phyloP scores from a whole-genome alignment of 2,797 vertebrate genomes.

The Cetoscarus ocellatus region DNA sequence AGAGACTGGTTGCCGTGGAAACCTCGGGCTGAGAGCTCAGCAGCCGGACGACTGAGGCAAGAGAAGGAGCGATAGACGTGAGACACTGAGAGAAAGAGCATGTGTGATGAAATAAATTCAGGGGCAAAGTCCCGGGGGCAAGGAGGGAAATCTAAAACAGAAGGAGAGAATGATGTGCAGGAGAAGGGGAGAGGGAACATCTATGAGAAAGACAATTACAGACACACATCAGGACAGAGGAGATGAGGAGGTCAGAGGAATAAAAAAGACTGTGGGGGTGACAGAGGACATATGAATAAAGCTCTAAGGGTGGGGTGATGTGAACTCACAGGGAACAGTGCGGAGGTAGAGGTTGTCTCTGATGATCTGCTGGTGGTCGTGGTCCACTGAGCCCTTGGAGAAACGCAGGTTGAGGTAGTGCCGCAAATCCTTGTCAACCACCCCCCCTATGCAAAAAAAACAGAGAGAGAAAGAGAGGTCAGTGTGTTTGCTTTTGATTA shows the following conservation, averaged over 20 bases:
- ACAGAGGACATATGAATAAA: constrained; percentile 9
- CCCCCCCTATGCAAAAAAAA: constrained; percentile 87
- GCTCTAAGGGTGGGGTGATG: background rate
- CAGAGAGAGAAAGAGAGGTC: constrained; percentile 26
- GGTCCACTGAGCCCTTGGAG: constrained; percentile 98
- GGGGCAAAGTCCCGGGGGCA: constrained; percentile 56
- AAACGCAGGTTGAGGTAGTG: constrained; percentile 99
- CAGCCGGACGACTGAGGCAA: constrained; percentile 67
- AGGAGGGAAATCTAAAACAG: constrained; percentile 42
- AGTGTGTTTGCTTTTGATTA: constrained; percentile 6
- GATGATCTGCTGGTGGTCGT: constrained; percentile 99
- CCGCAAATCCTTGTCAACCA: constrained; percentile 98
- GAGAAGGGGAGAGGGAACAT: constrained; percentile 4
- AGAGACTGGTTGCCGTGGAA: constrained; percentile 87
- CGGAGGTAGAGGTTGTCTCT: constrained; percentile 99
- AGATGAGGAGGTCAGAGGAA: constrained; percentile 31
- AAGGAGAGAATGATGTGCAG: constrained; percentile 9
- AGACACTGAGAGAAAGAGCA: constrained; percentile 51
- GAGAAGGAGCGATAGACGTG: constrained; percentile 57
- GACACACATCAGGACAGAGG: constrained; percentile 19
- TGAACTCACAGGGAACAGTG: constrained; percentile 96
- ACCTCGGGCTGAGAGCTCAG: constrained; percentile 79
- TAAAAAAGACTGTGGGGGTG: constrained; percentile 13
- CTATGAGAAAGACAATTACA: constrained; percentile 34
- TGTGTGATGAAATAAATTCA: constrained; percentile 53